Percentiles rank a stretch among this genome's conserved stretches.
These are phyloP conservation scores for Sarcoramphus papa DNA, from an alignment of 2,797 vertebrate genomes.

Conservation along the genomic window DNA sequence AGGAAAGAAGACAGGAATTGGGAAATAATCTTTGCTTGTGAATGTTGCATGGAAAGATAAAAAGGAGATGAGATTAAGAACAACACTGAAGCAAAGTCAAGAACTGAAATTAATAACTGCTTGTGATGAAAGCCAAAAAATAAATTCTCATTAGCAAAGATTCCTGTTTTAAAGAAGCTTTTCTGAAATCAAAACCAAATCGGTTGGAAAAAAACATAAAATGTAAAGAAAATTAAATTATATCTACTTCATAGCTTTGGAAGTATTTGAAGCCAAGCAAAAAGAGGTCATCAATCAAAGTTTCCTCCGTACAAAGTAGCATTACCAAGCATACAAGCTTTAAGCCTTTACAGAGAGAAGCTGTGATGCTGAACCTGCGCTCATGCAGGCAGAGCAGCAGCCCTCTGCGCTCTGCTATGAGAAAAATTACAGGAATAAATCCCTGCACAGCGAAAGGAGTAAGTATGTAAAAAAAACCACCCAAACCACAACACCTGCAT, in stretches of 20 bases:
- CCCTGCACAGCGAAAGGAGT: background rate
- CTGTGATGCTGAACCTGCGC: background rate
- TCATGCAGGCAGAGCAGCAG: background rate
- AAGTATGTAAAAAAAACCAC: background rate
- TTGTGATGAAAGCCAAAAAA: background rate
- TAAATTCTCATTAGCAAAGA: background rate
- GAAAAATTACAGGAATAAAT: background rate
- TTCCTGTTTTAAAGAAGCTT: background rate
- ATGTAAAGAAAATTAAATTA: background rate
- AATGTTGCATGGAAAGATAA: background rate
- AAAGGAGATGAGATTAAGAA: background rate
- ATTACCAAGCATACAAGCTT: background rate
- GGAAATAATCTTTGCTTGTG: background rate
- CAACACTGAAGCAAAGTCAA: background rate
- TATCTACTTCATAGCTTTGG: background rate
- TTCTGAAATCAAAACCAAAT: background rate
- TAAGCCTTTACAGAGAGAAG: background rate
- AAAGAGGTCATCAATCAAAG: background rate
- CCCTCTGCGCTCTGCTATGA: rapidly evolving
- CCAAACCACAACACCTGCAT: background rate
- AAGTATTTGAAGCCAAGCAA: background rate
- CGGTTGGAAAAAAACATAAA: rapidly evolving
- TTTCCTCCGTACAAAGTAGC: background rate
- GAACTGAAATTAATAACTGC: background rate
- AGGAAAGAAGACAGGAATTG: background rate